Evolutionary conservation across 2,797 vertebrate genomes (phyloP).

Genomic region (Potorous gilbertii): DNA sequence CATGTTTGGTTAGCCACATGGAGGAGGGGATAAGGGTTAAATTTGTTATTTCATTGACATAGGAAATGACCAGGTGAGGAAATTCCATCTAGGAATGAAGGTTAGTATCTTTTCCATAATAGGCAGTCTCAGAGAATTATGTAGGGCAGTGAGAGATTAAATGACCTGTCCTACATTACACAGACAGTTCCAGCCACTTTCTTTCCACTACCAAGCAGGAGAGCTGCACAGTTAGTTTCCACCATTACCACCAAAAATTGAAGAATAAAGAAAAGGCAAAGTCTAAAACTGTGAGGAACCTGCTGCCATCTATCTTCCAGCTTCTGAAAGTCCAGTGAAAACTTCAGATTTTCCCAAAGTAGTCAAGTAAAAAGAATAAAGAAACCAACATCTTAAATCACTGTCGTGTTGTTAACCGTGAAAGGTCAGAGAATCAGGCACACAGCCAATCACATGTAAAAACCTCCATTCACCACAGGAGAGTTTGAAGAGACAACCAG

Average conservation of each 20-base stretch:
- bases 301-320: slow-evolving; percentile 19
- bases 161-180: background rate
- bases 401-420: background rate
- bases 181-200: background rate
- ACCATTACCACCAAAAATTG: background rate
- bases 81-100: background rate
- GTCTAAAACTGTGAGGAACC: background rate
- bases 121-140: background rate
- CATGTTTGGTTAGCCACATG: background rate
- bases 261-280: background rate
- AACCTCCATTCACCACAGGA: background rate
- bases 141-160: background rate
- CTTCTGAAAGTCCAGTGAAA: slow-evolving; percentile 24
- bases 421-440: background rate
- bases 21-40: background rate
- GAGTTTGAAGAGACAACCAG: background rate
- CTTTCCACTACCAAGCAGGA: background rate
- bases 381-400: background rate
- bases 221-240: background rate
- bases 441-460: background rate
- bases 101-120: background rate
- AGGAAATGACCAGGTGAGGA: background rate
- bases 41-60: background rate
- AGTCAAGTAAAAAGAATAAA: background rate
- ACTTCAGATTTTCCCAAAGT: background rate